Base-by-base conservation (phyloP, 2,888 invertebrate species). In the Lasioglossum vierecki region DNA sequence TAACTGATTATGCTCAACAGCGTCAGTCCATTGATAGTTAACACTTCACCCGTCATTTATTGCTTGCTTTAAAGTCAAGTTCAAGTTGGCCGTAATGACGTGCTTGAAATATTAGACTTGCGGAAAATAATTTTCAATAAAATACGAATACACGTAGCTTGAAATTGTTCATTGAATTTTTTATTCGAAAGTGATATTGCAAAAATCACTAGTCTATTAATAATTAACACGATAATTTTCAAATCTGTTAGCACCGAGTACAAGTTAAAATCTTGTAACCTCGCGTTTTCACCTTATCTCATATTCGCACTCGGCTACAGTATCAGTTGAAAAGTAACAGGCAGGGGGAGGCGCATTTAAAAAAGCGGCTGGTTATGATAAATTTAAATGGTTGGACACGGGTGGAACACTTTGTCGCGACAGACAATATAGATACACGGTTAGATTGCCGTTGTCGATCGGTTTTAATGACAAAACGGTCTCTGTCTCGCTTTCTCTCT, bases 361-460 rank as follows among this genome's bases (percentile, higher is more conserved):
- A 18, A 66, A 8, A 5, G 18, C 13, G 35, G 35, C 3, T 9
- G 22, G 39, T 39, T 22, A 68, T 68, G 39, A 39, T 68, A 68
- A 68, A 68, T 68, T 68, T 68, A 35, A 68, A 39, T 39, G 68
- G 39, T 35, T 39, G 68, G 22, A 68, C 68, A 68, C 63, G 22
- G 39, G 4, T 39, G 30, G 9, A 68, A 68, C 22, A 22, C 68
- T 68, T 68, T 39, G 22, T 68, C 68, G 68, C 68, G 68, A 68
- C 68, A 68, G 68, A 35, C 68, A 39, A 11, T 68, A 68, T 68
- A 68, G 68, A 68, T 68, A 68, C 39, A 35, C 68, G 68, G 39
- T 8, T 18, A 39, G 66, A 68, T 68, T 39, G 18, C 35, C 8
- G 30, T 22, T 4, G n/a, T 73, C 49, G 49, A 53, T 73, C 73